A percentile compares a stretch with the other conserved stretches of the same genome.
phyloP scores from a whole-genome alignment of 2,113 vertebrate genomes.

The Leucosticte australis region DNA sequence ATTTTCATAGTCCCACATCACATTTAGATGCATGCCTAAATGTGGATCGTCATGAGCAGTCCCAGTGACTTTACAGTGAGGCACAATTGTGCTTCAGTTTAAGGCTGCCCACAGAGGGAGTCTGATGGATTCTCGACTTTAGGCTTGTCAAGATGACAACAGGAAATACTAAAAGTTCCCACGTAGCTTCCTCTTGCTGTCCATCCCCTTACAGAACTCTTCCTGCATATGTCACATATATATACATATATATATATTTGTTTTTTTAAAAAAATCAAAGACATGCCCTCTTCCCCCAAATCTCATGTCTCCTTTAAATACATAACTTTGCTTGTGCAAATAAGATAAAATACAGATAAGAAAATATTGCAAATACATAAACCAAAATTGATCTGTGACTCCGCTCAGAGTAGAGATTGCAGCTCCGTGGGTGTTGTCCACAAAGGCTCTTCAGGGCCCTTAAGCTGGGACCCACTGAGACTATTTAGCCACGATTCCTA shows the following conservation, averaged over 20 bases:
- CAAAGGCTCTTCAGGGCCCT: background rate
- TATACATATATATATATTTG: background rate
- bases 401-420: background rate
- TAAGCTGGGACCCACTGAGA: background rate
- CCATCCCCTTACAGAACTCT: background rate
- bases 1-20: background rate
- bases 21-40: background rate
- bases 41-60: background rate
- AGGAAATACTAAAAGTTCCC: background rate
- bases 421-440: background rate
- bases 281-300: rapidly evolving
- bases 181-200: background rate
- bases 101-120: background rate
- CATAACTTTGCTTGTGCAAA: background rate
- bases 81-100: background rate
- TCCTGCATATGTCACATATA: background rate
- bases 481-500: background rate
- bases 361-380: background rate
- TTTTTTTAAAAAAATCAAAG: background rate
- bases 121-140: background rate
- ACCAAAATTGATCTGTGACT: background rate
- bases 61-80: background rate
- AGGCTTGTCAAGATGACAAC: background rate
- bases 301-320: background rate
- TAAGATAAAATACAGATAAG: background rate